These are phyloP conservation scores for Zaprionus lachaisei DNA, from an alignment of 1,140 invertebrate species.

Conservation along the genomic window DNA sequence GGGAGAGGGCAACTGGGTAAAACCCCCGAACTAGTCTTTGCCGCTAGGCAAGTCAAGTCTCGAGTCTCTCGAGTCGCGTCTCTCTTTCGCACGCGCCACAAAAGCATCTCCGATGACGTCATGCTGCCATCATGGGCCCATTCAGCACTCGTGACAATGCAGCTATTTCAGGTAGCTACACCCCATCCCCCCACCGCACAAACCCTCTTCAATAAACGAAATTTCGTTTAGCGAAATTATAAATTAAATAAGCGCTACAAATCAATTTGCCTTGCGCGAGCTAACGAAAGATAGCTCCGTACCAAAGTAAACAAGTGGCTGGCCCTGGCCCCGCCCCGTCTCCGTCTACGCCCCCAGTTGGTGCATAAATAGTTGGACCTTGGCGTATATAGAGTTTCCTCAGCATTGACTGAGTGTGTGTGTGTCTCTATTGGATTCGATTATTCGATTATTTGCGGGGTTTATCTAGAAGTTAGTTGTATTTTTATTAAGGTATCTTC, in stretches of 20 bases:
- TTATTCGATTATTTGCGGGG: neutral
- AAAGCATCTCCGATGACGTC: conserved; percentile 63
- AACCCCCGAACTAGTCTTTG: conserved; percentile 49
- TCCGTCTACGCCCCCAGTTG: neutral
- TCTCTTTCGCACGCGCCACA: conserved; percentile 40
- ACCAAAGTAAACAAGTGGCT: conserved; percentile 30
- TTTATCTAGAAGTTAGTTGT: neutral
- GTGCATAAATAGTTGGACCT: neutral
- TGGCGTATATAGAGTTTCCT: conserved; percentile 5
- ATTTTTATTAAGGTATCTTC: neutral
- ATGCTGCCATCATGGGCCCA: conserved; percentile 17
- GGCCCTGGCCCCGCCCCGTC: conserved; percentile 10
- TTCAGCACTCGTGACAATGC: conserved; percentile 54
- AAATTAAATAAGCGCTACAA: conserved; percentile 56
- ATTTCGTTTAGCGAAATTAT: conserved; percentile 61
- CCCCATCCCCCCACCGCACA: neutral
- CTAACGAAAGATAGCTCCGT: neutral
- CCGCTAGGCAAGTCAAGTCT: neutral
- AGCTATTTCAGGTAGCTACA: conserved; percentile 19
- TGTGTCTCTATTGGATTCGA: no score
- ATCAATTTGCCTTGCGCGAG: conserved; percentile 37
- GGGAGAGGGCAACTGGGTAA: conserved; percentile 41
- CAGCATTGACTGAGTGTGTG: neutral
- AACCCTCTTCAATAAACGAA: conserved; percentile 22
- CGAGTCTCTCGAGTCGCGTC: neutral